A percentile compares a stretch with the other conserved stretches of the same genome.
Conservation (phyloP, 2,797 vertebrate genomes). For the Anomalospiza imberbis region DNA sequence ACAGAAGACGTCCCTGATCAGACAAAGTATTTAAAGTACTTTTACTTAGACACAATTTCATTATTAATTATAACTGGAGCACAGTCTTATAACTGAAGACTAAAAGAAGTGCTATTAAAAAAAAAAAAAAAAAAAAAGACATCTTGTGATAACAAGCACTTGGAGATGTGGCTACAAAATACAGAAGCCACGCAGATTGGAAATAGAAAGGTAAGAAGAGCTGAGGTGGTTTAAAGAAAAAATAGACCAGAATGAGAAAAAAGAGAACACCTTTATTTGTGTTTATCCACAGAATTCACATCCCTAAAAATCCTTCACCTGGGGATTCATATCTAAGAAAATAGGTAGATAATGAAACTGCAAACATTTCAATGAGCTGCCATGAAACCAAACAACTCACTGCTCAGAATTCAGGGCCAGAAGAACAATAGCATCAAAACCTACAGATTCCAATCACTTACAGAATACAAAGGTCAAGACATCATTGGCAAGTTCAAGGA, state of each 20-base stretch:
- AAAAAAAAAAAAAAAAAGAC: accelerated
- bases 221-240: background rate
- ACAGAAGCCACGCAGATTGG: background rate
- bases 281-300: background rate
- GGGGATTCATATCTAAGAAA: background rate
- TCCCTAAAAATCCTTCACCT: background rate
- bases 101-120: no score
- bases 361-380: background rate
- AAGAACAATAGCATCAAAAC: background rate
- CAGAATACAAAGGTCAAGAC: background rate
- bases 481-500: background rate
- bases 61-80: background rate
- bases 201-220: background rate
- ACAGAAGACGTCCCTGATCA: background rate
- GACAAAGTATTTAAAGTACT: background rate
- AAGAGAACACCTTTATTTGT: accelerated
- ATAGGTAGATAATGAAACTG: background rate
- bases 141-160: background rate
- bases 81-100: background rate
- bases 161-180: background rate
- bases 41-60: background rate
- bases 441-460: background rate
- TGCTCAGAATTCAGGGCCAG: background rate
- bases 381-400: background rate
- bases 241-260: background rate